Conservation (phyloP, 2,888 invertebrate species). For the Drosophila limbata region DNA sequence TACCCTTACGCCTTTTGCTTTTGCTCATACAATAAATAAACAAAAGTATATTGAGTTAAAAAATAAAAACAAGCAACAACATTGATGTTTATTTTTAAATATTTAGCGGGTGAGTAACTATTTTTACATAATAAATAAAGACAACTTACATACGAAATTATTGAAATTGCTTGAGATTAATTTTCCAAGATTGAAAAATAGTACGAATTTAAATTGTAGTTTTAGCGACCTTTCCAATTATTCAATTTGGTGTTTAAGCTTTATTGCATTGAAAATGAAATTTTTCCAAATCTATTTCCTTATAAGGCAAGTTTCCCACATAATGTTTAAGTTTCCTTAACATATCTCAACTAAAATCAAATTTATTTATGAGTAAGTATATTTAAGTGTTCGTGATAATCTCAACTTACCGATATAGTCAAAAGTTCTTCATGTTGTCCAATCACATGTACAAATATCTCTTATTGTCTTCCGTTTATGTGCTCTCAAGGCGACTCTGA, state of each 20-base stretch:
- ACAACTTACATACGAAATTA: no score
- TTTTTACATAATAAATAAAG: neutral
- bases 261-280: neutral
- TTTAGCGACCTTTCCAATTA: no score
- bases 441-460: slow-evolving; percentile 43
- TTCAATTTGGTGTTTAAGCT: neutral
- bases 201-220: no score
- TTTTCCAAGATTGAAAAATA: no score
- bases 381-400: slow-evolving; percentile 48
- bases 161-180: no score
- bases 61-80: slow-evolving; percentile 23
- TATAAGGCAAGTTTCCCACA: neutral
- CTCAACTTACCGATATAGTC: slow-evolving; percentile 38
- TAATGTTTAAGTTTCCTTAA: slow-evolving; percentile 19
- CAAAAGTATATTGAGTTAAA: slow-evolving; percentile 58
- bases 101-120: slow-evolving; percentile 3
- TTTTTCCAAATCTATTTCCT: neutral
- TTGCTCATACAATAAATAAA: slow-evolving; percentile 69
- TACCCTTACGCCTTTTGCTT: slow-evolving; percentile 47
- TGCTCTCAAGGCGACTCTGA: slow-evolving; percentile 52
- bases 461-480: slow-evolving; percentile 55
- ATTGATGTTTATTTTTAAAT: slow-evolving; percentile 22
- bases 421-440: slow-evolving; percentile 38
- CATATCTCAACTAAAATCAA: slow-evolving; percentile 10
- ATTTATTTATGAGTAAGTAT: slow-evolving; percentile 42